phyloP scores from a whole-genome alignment of 2,888 invertebrate species.

The Eilema caniola region DNA sequence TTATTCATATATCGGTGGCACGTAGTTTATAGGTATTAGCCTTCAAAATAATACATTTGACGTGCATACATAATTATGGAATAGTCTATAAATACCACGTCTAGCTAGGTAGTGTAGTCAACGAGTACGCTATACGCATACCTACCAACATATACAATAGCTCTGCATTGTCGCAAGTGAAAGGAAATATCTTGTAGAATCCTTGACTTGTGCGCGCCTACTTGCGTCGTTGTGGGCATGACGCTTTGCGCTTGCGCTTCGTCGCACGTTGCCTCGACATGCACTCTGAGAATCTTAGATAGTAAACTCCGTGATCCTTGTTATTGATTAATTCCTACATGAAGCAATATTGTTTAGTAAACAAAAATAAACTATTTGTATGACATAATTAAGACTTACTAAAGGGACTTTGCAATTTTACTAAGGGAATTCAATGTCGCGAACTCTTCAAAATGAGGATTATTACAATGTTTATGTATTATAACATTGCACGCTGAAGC shows the following conservation, averaged over 20 bases:
- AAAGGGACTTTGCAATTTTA: background rate
- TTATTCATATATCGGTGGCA: background rate
- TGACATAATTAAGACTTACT: background rate
- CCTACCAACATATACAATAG: slow-evolving; percentile 52
- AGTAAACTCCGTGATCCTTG: slow-evolving; percentile 46
- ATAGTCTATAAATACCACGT: slow-evolving; percentile 48
- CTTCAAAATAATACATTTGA: slow-evolving; percentile 30
- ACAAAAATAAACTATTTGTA: background rate
- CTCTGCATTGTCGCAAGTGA: slow-evolving; percentile 83
- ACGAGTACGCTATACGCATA: slow-evolving; percentile 40
- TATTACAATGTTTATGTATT: background rate
- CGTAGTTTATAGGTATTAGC: slow-evolving; percentile 1
- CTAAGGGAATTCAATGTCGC: background rate
- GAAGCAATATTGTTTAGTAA: background rate
- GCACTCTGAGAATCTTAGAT: slow-evolving; percentile 47
- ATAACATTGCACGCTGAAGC: background rate
- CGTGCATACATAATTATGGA: slow-evolving; percentile 40
- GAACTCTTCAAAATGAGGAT: background rate
- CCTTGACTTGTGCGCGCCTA: slow-evolving; percentile 84
- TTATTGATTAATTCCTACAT: slow-evolving; percentile 16
- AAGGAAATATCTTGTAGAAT: slow-evolving; percentile 86
- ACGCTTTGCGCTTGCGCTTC: slow-evolving; percentile 44
- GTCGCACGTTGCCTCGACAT: slow-evolving; percentile 40
- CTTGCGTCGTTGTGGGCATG: slow-evolving; percentile 55
- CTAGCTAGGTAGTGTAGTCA: slow-evolving; percentile 43